Evolutionary conservation across 2,888 invertebrate genomes (phyloP).

Genomic region (Lepidocyrtoides sp.): DNA sequence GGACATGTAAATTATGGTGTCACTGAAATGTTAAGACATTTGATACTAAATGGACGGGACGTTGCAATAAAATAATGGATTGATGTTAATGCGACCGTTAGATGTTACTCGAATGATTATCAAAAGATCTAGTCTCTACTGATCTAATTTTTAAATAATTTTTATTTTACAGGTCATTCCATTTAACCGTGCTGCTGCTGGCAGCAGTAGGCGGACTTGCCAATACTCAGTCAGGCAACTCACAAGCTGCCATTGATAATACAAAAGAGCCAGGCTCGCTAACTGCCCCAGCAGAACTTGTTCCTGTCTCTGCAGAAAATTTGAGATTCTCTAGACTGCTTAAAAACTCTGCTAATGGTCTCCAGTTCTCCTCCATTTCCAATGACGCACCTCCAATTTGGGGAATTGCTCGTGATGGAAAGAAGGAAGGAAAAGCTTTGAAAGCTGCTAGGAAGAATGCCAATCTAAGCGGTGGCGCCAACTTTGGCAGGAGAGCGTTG

Average conservation of each 20-base stretch:
- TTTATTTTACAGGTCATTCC: constrained; percentile 61
- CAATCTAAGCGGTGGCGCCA: constrained; percentile 21
- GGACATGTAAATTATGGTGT: background rate
- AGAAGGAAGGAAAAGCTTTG: constrained; percentile 68
- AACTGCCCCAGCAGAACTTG: constrained; percentile 68
- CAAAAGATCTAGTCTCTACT: background rate
- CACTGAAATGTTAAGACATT: no score
- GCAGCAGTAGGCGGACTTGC: constrained; percentile 46
- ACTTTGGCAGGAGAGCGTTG: constrained; percentile 78
- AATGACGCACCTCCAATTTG: constrained; percentile 82
- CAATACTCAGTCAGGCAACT: constrained; percentile 58
- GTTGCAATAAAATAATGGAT: background rate
- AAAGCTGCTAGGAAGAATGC: constrained; percentile 55
- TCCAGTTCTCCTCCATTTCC: constrained; percentile 85
- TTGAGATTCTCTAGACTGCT: constrained; percentile 84
- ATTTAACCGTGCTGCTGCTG: constrained; percentile 58
- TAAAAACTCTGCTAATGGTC: constrained; percentile 82
- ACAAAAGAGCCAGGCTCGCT: background rate
- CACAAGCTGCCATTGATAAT: constrained; percentile 53
- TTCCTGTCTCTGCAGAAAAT: constrained; percentile 66
- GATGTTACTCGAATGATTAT: background rate
- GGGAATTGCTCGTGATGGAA: constrained; percentile 68
- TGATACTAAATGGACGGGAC: no score
- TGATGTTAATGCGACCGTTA: background rate
- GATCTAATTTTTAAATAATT: constrained; percentile 3